Conservation (phyloP, 1,140 invertebrate species). For the Pseudomyrmex dendroicus region DNA sequence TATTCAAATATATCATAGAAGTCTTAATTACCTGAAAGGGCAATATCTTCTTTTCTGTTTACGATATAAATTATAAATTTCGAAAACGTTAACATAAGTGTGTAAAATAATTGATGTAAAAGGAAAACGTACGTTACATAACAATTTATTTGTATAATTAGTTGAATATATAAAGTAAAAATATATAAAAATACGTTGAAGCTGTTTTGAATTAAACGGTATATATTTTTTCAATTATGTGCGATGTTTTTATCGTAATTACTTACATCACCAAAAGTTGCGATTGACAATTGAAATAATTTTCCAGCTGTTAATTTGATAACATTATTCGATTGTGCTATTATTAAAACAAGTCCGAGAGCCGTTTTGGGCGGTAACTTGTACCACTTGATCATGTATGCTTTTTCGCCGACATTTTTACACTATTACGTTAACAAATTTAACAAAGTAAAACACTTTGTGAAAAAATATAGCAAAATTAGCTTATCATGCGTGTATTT, state of each 20-base stretch:
- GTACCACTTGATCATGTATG: constrained; percentile 75
- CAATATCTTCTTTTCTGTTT: constrained; percentile 47
- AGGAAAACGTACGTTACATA: too few relatives aligned
- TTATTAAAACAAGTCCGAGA: constrained; percentile 68
- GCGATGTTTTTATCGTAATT: background rate
- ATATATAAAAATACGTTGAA: constrained; percentile 25
- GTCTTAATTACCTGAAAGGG: constrained; percentile 64
- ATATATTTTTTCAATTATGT: background rate
- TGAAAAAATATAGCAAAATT: too few relatives aligned
- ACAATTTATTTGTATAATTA: background rate
- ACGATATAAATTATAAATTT: background rate
- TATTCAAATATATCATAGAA: constrained; percentile 64
- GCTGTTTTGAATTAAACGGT: constrained; percentile 12
- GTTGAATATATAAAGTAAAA: background rate
- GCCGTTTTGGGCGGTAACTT: constrained; percentile 60
- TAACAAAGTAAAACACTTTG: too few relatives aligned
- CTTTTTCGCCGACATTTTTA: constrained; percentile 60
- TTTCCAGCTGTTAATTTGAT: constrained; percentile 74
- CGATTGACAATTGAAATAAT: constrained; percentile 66
- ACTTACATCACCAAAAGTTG: constrained; percentile 65
- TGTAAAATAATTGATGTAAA: too few relatives aligned
- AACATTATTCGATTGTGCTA: constrained; percentile 64
- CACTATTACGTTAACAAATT: constrained; percentile 48
- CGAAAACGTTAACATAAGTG: too few relatives aligned
- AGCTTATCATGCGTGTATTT: too few relatives aligned